Percentiles rank a stretch among this genome's conserved stretches.
phyloP scores from a whole-genome alignment of 2,113 vertebrate genomes.

The Micromys minutus region DNA sequence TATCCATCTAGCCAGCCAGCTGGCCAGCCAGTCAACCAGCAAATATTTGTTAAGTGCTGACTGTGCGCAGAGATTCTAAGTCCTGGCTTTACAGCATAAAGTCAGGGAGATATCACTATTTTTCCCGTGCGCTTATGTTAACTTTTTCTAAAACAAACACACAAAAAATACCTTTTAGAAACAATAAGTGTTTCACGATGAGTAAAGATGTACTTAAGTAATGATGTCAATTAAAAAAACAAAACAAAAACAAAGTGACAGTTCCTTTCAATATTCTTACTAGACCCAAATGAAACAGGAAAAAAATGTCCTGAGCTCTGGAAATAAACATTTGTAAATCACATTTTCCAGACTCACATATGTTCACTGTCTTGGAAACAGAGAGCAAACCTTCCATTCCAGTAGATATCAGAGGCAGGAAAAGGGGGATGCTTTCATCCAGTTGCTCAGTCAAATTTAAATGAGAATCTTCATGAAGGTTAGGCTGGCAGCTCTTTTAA shows the following conservation, averaged over 20 bases:
- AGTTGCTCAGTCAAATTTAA: constrained; percentile 84
- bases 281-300: neutral
- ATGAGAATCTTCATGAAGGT: constrained; percentile 69
- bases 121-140: neutral
- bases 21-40: neutral
- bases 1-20: neutral
- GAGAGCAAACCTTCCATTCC: constrained; percentile 81
- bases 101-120: neutral
- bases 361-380: constrained; percentile 81
- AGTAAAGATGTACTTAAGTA: constrained; percentile 37
- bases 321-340: constrained; percentile 62
- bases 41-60: neutral
- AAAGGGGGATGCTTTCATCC: constrained; percentile 84
- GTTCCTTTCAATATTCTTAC: neutral
- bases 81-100: neutral
- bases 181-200: constrained; percentile 20
- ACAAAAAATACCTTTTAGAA: constrained; percentile 1
- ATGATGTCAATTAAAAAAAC: neutral
- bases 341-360: constrained; percentile 87
- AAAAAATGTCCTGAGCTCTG: constrained; percentile 1
- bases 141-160: neutral
- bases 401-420: constrained; percentile 83
- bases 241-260: neutral
- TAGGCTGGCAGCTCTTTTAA: constrained; percentile 51
- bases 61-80: neutral